phyloP scores from a whole-genome alignment of 2,888 invertebrate genomes.

The Dorcus parallelipipedus region DNA sequence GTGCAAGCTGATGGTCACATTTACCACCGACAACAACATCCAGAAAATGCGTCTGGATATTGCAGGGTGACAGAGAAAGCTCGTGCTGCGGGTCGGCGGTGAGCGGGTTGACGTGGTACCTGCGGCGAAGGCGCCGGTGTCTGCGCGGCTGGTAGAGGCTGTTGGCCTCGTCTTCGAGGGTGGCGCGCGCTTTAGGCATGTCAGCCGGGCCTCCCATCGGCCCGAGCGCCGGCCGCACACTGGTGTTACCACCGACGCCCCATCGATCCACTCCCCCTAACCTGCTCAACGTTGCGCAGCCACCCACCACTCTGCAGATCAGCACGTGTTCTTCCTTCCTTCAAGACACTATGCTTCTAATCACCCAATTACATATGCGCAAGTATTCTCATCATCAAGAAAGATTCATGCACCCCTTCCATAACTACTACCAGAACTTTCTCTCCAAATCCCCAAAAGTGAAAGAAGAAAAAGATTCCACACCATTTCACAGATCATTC shows the following conservation, averaged over 20 bases:
- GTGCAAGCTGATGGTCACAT: conserved; percentile 6
- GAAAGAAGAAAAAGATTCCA: no score
- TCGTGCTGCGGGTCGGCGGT: conserved; percentile 21
- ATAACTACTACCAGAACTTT: no score
- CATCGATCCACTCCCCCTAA: conserved; percentile 28
- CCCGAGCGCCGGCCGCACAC: conserved; percentile 37
- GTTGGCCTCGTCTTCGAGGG: conserved; percentile 35
- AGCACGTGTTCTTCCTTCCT: conserved; percentile 11
- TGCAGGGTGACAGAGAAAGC: conserved; percentile 8
- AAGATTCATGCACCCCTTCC: no score
- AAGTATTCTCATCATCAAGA: no score
- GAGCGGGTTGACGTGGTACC: conserved; percentile 22
- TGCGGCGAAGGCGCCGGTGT: conserved; percentile 31
- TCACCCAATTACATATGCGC: no score
- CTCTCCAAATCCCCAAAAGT: no score
- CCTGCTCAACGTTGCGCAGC: conserved; percentile 26
- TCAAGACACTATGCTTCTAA: not conserved
- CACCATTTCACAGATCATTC: no score
- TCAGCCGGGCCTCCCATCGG: conserved; percentile 39
- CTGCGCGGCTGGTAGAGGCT: conserved; percentile 33
- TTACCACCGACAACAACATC: conserved; percentile 6
- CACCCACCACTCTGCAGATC: conserved; percentile 20
- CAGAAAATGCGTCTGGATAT: conserved; percentile 3
- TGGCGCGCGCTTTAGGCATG: conserved; percentile 36
- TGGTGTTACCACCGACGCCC: conserved; percentile 27